phyloP scores from a whole-genome alignment of 2,113 vertebrate genomes.

The Varanus salvator region DNA sequence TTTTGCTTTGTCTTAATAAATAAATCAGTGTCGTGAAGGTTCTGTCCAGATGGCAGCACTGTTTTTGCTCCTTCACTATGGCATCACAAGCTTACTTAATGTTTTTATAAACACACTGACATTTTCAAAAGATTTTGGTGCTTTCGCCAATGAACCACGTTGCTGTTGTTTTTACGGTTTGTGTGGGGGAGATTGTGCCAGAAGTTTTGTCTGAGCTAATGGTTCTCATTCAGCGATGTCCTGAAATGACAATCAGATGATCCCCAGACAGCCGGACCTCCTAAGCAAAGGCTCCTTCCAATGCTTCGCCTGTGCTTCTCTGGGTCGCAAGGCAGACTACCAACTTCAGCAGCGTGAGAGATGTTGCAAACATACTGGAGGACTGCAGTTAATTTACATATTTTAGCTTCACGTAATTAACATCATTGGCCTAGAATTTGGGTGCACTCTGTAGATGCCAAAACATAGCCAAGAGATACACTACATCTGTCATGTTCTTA shows the following conservation, averaged over 20 bases:
- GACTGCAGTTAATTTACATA: slow-evolving; percentile 13
- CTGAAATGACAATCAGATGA: background rate
- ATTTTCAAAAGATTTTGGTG: slow-evolving; percentile 6
- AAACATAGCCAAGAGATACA: background rate
- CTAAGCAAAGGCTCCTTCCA: background rate
- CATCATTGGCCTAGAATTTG: background rate
- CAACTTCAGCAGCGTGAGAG: background rate
- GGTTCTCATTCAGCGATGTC: background rate
- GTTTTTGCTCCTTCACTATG: background rate
- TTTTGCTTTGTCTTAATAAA: slow-evolving; percentile 18
- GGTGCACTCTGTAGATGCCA: background rate
- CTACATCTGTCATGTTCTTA: background rate
- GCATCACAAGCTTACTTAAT: background rate
- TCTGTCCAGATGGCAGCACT: background rate
- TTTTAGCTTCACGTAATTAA: slow-evolving; percentile 18
- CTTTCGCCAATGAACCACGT: slow-evolving; percentile 16
- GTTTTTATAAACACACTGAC: accelerated
- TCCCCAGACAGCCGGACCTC: slow-evolving; percentile 4
- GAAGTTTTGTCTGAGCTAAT: background rate
- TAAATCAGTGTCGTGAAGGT: background rate
- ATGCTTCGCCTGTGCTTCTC: background rate
- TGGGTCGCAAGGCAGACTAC: background rate
- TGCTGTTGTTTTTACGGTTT: background rate
- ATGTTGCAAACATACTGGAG: background rate
- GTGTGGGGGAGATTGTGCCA: background rate